Evolutionary conservation across 2,797 vertebrate genomes (phyloP), one percentile per base, ranked within the genome.

Genomic region (Psittacula derbiana): DNA sequence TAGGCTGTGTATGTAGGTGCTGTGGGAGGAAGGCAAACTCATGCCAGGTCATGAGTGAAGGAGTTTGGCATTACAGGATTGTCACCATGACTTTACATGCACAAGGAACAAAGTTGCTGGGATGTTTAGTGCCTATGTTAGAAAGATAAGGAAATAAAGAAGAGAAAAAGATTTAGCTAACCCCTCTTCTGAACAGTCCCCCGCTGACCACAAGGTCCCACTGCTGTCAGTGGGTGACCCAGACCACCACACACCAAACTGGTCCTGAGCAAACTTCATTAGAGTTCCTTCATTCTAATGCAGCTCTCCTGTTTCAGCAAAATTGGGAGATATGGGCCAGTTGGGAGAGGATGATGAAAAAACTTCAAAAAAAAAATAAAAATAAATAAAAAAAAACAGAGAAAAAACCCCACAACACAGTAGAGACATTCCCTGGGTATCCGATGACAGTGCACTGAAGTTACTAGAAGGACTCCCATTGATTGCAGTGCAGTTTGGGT

Each of bases 51-150:
- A 0, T 4, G 30, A 88, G 24, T 1, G 16, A 75, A 62, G 33
- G 40, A 79, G 6, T 36, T 65, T 33, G 13, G 7, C 28, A 23
- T n/a, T 0, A 0, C 6, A 16, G 20, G 23, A 49, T 11, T 38
- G 33, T 49, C 12, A 1, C 20, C 16, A 1, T 30, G 40, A 50
- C 25, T 80, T 72, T 31, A 40, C 0, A 1, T 1, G 1, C 0
- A 1, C 2, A 3, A 82, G 30, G 25, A 57, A 25, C 12, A 52
- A 31, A 52, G 24, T 4, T 60, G 25, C 14, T 43, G 20, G 6
- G 15, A 30, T 4, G 0, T 52, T 80, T 30, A 57, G 6, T 31
- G 25, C 2, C 8, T 64, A 12, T 21, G 8, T 40, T 43, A 71
- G 43, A 61, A 80, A 83, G 52, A 19, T 5, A 12, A 80, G 8